Evolutionary conservation across 2,888 invertebrate species (phyloP).

Genomic region (Agrilus cyanescens): DNA sequence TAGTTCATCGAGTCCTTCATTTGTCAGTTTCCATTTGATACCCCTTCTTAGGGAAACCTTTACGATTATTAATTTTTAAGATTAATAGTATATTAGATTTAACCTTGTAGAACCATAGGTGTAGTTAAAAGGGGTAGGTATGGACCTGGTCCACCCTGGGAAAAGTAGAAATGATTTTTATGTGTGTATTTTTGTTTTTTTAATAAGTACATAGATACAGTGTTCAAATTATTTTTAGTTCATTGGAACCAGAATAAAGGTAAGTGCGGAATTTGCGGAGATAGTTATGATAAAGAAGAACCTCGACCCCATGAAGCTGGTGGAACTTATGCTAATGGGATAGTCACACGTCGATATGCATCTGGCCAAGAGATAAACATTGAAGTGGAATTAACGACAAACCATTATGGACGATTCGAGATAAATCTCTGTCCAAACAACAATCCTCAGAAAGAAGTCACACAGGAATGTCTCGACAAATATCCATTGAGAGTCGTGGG

Average conservation of each 20-base stretch:
- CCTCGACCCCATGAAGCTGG: conserved; percentile 86
- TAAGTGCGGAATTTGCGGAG: conserved; percentile 83
- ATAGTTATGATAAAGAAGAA: conserved; percentile 56
- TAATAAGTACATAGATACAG: too few relatives aligned
- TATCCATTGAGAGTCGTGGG: conserved; percentile 64
- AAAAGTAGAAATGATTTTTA: too few relatives aligned
- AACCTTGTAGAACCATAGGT: too few relatives aligned
- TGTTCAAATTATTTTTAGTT: conserved; percentile 46
- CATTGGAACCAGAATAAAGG: conserved; percentile 82
- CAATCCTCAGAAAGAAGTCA: conserved; percentile 63
- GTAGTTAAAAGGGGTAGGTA: too few relatives aligned
- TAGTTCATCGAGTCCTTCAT: too few relatives aligned
- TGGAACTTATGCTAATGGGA: conserved; percentile 75
- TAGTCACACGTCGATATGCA: conserved; percentile 68
- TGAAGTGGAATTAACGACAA: conserved; percentile 79
- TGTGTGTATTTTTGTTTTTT: too few relatives aligned
- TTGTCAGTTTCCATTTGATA: too few relatives aligned
- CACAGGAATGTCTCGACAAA: conserved; percentile 74
- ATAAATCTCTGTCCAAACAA: conserved; percentile 78
- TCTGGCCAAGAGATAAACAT: conserved; percentile 79
- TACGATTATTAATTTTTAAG: too few relatives aligned
- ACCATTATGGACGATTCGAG: conserved; percentile 79
- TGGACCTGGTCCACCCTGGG: too few relatives aligned
- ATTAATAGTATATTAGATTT: too few relatives aligned
- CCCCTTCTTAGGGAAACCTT: too few relatives aligned